phyloP scores from a whole-genome alignment of 1,140 invertebrate species.

The Calephelis virginiensis region DNA sequence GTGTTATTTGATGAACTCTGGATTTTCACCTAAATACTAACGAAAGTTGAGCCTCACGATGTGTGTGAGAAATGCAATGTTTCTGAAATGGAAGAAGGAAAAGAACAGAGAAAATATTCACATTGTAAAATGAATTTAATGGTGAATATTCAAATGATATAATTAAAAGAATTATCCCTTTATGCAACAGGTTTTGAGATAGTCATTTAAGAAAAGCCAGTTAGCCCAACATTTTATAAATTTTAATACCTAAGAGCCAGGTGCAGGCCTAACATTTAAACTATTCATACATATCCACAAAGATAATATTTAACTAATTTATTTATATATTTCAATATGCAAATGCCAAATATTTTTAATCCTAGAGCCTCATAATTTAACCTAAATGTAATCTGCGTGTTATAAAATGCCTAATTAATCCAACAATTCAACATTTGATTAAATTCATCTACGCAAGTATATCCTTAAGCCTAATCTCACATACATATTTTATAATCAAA shows the following conservation, averaged over 20 bases:
- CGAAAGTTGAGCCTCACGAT: no score
- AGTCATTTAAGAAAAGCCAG: neutral
- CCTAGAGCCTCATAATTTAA: slow-evolving; percentile 21
- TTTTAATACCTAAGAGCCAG: slow-evolving; percentile 15
- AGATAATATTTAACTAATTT: slow-evolving; percentile 20
- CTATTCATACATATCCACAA: slow-evolving; percentile 17
- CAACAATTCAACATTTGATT: slow-evolving; percentile 14
- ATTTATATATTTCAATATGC: slow-evolving; percentile 1
- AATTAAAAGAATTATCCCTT: no score
- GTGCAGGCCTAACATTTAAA: slow-evolving; percentile 3
- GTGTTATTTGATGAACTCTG: no score
- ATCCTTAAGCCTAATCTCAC: slow-evolving; percentile 7
- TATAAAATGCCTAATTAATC: slow-evolving; percentile 6
- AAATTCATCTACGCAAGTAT: slow-evolving; percentile 1
- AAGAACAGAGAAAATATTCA: no score
- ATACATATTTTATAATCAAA: slow-evolving; percentile 2
- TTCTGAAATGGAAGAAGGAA: no score
- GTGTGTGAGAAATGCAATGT: no score
- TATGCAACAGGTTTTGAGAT: neutral
- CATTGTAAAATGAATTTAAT: no score
- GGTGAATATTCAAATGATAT: no score
- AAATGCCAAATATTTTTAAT: slow-evolving; percentile 18
- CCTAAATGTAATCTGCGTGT: slow-evolving; percentile 18
- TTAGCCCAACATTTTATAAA: slow-evolving; percentile 16
- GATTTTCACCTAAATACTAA: no score